A percentile compares a stretch with the other conserved stretches of the same genome.
phyloP scores from a whole-genome alignment of 2,888 invertebrate genomes.

The Lithophane ornitopus region DNA sequence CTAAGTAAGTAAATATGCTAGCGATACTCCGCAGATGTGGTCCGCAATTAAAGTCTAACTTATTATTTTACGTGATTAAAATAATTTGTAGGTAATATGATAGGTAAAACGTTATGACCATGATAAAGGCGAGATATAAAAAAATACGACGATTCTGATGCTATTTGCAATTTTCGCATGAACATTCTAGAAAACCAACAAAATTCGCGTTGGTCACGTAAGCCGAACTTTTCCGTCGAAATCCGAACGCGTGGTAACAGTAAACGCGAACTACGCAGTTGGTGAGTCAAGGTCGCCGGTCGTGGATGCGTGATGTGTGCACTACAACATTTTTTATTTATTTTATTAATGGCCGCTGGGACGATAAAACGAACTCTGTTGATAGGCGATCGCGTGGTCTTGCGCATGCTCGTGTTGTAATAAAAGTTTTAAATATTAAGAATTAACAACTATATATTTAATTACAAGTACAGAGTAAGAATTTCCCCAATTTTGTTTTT shows the following conservation, averaged over 20 bases:
- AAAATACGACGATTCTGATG: not conserved
- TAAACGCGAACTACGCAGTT: constrained; percentile 63
- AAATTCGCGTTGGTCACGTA: not conserved
- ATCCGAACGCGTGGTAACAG: constrained; percentile 12
- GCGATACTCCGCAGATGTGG: too few relatives aligned
- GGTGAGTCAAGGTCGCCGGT: constrained; percentile 55
- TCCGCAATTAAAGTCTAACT: not conserved
- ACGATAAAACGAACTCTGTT: constrained; percentile 53
- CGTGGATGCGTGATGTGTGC: constrained; percentile 55
- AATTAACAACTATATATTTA: not conserved
- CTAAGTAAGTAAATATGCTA: too few relatives aligned
- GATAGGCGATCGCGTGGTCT: constrained; percentile 43
- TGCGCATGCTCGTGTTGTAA: constrained; percentile 13
- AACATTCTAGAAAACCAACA: not conserved
- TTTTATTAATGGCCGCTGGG: constrained; percentile 56
- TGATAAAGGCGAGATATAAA: not conserved
- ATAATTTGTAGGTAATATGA: not conserved
- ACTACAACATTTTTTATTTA: constrained; percentile 60
- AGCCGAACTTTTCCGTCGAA: constrained; percentile 7
- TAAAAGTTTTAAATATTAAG: constrained; percentile 15
- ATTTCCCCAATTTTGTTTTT: not conserved
- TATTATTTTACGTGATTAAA: not conserved
- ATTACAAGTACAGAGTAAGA: not conserved
- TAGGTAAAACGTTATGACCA: too few relatives aligned
- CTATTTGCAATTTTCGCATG: not conserved